phyloP scores from a whole-genome alignment of 2,113 vertebrate species.

The Anser brachyrhynchus region DNA sequence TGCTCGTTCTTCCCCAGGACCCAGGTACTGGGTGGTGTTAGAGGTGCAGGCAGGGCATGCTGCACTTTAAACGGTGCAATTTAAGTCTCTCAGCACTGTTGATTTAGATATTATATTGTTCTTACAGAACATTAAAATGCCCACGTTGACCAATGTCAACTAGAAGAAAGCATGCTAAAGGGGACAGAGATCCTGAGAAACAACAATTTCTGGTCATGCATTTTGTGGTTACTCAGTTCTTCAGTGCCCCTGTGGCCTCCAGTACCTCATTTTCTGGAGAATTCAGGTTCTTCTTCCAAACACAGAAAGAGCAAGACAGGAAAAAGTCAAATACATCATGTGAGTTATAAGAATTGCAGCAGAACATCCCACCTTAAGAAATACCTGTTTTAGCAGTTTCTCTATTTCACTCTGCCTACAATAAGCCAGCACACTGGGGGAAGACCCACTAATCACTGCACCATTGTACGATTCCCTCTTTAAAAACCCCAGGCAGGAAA shows the following conservation, averaged over 20 bases:
- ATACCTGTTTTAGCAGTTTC: not conserved
- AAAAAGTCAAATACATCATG: not conserved
- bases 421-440: not conserved
- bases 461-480: not conserved
- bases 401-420: not conserved
- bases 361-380: not conserved
- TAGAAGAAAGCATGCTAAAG: not conserved
- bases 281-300: not conserved
- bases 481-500: not conserved
- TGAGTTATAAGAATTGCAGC: not conserved
- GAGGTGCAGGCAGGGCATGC: not conserved
- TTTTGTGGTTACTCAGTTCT: not conserved
- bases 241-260: not conserved
- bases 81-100: too few species aligned
- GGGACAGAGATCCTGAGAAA: not conserved
- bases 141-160: too few species aligned
- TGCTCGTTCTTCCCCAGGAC: accelerated
- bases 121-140: too few species aligned
- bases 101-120: not conserved
- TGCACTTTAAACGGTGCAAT: accelerated
- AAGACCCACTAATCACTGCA: not conserved
- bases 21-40: accelerated
- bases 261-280: not conserved
- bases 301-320: not conserved
- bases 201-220: not conserved